Conservation (phyloP, 2,113 vertebrate genomes). For the rat (Rattus norvegicus) region DNA sequence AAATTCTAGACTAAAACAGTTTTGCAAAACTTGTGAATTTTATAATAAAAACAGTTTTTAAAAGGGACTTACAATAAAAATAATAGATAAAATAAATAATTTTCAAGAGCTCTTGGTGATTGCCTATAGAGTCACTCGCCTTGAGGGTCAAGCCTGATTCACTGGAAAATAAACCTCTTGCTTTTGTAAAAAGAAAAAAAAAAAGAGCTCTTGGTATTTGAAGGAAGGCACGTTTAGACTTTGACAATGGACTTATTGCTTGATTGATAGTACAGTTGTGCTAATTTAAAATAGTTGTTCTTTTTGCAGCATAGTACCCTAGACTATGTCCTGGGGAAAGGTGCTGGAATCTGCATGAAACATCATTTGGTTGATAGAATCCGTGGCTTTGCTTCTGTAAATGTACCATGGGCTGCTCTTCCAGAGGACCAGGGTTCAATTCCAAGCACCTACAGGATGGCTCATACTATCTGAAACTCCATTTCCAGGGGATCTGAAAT, state of each 20-base stretch:
- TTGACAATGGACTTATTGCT: conserved; percentile 12
- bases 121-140: too few relatives aligned
- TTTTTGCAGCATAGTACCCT: background rate
- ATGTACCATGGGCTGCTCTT: background rate
- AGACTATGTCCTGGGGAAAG: background rate
- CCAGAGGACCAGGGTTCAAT: background rate
- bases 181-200: too few relatives aligned
- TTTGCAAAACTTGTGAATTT: background rate
- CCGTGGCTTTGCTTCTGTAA: conserved; percentile 5
- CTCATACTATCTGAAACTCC: background rate
- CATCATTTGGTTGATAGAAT: background rate
- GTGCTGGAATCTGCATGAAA: conserved; percentile 30
- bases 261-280: background rate
- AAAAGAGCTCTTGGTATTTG: background rate
- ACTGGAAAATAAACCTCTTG: too few relatives aligned
- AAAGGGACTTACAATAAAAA: background rate
- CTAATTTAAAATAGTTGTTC: conserved; percentile 35
- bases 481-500: background rate
- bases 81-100: background rate
- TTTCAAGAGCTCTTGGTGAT: background rate
- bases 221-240: conserved; percentile 17
- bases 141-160: too few relatives aligned
- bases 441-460: background rate
- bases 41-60: background rate
- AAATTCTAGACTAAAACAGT: background rate